Base-by-base conservation (phyloP, 2,797 vertebrate genomes). In the Acipenser oxyrinchus region DNA sequence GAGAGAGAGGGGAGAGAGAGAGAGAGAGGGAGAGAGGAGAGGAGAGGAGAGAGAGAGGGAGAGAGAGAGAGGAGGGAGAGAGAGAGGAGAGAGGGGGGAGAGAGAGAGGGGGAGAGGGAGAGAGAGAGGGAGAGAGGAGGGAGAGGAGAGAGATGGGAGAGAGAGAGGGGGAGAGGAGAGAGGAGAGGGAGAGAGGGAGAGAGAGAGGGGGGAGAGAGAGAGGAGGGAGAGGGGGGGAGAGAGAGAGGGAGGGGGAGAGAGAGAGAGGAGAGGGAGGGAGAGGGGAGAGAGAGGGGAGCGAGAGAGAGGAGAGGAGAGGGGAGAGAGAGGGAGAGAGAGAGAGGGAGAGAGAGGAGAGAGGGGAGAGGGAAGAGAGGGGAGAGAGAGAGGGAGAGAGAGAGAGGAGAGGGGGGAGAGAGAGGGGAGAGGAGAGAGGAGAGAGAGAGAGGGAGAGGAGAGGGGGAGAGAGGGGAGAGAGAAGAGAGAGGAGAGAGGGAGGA, bases 41-140 rank as follows among this genome's bases (percentile, higher is more conserved):
- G n/a, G n/a, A n/a, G n/a, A n/a, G n/a, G n/a, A n/a, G n/a, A n/a
- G n/a, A n/a, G n/a, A n/a, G n/a, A n/a, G n/a, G n/a, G n/a, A n/a
- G n/a, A n/a, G n/a, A 73, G 69, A 71, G 65, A 81, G 82, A 79
- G 73, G 78, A 75, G 53, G 71, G 63, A 60, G 69, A 60, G 62
- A 64, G 37, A 49, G 15, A 11, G 60, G 58, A n/a, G n/a, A n/a
- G n/a, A n/a, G n/a, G n/a, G n/a, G 68, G 60, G 62, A 59, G 71
- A 68, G 51, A 60, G 55, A 55, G 37, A 10, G 64, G 55, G 65
- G n/a, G 65, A 23, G 51, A 7, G 18, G 9, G 48, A 50, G 55
- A 15, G 64, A 58, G 48, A 62, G 53, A 13, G n/a, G 12, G 55
- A 48, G 7, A 49, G 58, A 10, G 64, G n/a, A 62, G 52, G 49